Evolutionary conservation across 2,888 invertebrate genomes (phyloP).

Genomic region (Reticulitermes lucifugus): DNA sequence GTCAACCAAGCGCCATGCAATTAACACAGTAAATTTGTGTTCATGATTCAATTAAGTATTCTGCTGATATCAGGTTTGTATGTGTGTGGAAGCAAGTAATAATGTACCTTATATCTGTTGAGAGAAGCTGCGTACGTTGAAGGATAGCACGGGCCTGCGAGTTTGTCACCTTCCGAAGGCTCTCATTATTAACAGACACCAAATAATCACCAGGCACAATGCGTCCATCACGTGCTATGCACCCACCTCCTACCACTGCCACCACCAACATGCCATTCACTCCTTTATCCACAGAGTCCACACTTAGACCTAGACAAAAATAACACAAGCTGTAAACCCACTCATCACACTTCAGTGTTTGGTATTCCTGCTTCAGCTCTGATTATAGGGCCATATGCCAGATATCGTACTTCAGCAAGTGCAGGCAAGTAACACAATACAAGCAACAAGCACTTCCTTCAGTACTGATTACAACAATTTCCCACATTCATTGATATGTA

Average conservation of each 20-base stretch:
- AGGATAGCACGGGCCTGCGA: constrained; percentile 71
- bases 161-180: constrained; percentile 68
- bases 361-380: too few relatives aligned
- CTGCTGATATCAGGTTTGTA: too few relatives aligned
- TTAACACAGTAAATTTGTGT: too few relatives aligned
- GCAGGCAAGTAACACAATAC: not conserved
- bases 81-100: not conserved
- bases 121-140: constrained; percentile 68
- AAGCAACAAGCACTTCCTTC: too few relatives aligned
- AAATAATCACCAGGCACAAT: constrained; percentile 70
- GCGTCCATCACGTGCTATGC: constrained; percentile 69
- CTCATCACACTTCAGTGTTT: too few relatives aligned
- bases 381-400: too few relatives aligned
- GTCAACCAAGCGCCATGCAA: too few relatives aligned
- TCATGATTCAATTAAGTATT: too few relatives aligned
- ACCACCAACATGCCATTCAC: constrained; percentile 66
- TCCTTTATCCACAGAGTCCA: constrained; percentile 70
- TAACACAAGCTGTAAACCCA: too few relatives aligned
- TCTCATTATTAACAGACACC: constrained; percentile 70
- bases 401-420: not conserved
- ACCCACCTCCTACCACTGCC: constrained; percentile 65
- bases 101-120: constrained; percentile 68
- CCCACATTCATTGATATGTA: too few relatives aligned
- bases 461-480: too few relatives aligned
- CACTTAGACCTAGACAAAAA: constrained; percentile 65